Evolutionary conservation across 1,140 invertebrate genomes (phyloP).

Genomic region (Pentalonia nigronervosa): DNA sequence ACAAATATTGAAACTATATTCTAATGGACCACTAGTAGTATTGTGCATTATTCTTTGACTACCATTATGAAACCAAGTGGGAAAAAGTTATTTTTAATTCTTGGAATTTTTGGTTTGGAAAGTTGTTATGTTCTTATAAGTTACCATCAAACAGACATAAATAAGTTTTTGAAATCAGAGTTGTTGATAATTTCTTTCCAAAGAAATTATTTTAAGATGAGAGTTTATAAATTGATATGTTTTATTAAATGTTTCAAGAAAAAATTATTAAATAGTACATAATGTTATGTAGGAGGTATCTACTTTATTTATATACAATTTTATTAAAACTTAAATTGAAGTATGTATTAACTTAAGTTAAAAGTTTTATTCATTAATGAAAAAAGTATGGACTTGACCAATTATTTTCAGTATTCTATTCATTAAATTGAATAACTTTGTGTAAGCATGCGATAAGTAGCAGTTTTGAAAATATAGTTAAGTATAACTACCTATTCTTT

Average conservation of each 20-base stretch:
- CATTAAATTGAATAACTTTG: not conserved
- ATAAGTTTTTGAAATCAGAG: conserved; percentile 16
- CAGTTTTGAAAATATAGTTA: not conserved
- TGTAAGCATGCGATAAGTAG: not conserved
- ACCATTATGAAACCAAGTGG: not conserved
- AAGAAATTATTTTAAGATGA: conserved; percentile 7
- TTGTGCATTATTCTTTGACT: not conserved
- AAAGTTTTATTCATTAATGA: not conserved
- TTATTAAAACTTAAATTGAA: not conserved
- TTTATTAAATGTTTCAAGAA: not conserved
- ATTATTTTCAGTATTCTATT: conserved; percentile 8
- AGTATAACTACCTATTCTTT: not conserved
- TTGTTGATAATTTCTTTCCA: not conserved
- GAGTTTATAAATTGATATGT: conserved; percentile 24
- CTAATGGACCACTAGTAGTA: not conserved
- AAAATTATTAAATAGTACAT: not conserved
- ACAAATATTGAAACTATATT: not conserved
- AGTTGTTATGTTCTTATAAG: not conserved
- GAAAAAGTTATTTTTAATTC: not conserved
- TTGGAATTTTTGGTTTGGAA: not conserved
- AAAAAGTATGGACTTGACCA: not conserved
- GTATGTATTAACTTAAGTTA: not conserved
- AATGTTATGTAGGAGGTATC: not conserved
- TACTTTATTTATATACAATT: not conserved
- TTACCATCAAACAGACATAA: not conserved